Conservation (phyloP, 2,888 invertebrate species). For the Scotopteryx bipunctaria region DNA sequence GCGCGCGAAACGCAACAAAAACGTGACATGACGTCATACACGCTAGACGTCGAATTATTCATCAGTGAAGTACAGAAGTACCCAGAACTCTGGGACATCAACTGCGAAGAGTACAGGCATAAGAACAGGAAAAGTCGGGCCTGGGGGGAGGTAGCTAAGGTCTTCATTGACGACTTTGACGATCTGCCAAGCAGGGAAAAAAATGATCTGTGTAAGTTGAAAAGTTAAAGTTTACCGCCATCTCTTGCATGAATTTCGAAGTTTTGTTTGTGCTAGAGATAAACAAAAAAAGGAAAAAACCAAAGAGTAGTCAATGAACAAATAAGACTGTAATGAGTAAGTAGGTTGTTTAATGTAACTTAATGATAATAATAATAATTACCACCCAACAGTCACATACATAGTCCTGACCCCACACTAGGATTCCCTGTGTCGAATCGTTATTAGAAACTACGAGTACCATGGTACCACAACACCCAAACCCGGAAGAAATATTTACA, state of each 20-base stretch:
- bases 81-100: constrained; percentile 63
- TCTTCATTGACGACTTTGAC: constrained; percentile 61
- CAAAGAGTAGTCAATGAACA: background rate
- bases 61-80: constrained; percentile 66
- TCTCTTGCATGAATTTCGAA: background rate
- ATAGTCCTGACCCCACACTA: no score
- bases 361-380: background rate
- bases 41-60: constrained; percentile 53
- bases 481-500: no score
- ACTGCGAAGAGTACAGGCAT: constrained; percentile 52
- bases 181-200: constrained; percentile 54
- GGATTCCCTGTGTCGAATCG: no score
- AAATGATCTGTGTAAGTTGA: constrained; percentile 67
- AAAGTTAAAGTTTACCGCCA: background rate
- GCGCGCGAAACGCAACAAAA: constrained; percentile 40
- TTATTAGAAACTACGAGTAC: no score
- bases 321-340: background rate
- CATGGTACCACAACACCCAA: no score
- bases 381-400: no score
- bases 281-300: background rate
- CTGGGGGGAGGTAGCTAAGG: constrained; percentile 59
- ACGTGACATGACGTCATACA: constrained; percentile 47
- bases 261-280: background rate
- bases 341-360: background rate
- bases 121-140: constrained; percentile 55